phyloP scores from a whole-genome alignment of 2,113 vertebrate species.

The Gallinago jamesoni region DNA sequence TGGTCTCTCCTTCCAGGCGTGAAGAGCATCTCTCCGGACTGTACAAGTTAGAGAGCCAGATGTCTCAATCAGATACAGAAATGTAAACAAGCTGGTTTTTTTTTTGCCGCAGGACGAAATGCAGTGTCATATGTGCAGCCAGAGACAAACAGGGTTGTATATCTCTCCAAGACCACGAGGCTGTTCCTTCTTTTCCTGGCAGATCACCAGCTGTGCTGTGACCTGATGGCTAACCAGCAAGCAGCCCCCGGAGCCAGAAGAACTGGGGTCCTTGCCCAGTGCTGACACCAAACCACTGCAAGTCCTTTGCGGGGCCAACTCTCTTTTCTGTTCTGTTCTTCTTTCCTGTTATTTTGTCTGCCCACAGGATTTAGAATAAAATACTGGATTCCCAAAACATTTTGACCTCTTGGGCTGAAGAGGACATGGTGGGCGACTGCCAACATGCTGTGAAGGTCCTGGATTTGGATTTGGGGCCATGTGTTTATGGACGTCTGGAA shows the following conservation, averaged over 20 bases:
- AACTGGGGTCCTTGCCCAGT: neutral
- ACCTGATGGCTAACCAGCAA: neutral
- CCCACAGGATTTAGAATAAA: neutral
- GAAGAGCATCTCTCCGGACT: neutral
- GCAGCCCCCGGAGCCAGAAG: neutral
- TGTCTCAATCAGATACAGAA: neutral
- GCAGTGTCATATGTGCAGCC: neutral
- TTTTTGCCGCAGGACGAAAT: neutral
- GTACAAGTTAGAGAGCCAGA: neutral
- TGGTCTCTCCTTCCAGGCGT: neutral
- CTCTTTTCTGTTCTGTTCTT: neutral
- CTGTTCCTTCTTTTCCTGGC: neutral
- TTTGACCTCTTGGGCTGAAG: neutral
- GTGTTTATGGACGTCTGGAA: neutral
- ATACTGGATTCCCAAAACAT: accelerated
- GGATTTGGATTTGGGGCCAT: neutral
- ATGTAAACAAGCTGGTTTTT: neutral
- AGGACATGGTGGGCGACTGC: neutral
- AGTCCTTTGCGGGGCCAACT: neutral
- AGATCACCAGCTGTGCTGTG: neutral
- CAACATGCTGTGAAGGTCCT: accelerated
- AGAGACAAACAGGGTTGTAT: neutral
- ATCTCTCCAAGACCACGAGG: neutral
- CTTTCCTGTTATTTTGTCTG: neutral
- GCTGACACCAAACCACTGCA: neutral